Conservation (phyloP, 1,140 invertebrate species). For the Danaus plexippus region DNA sequence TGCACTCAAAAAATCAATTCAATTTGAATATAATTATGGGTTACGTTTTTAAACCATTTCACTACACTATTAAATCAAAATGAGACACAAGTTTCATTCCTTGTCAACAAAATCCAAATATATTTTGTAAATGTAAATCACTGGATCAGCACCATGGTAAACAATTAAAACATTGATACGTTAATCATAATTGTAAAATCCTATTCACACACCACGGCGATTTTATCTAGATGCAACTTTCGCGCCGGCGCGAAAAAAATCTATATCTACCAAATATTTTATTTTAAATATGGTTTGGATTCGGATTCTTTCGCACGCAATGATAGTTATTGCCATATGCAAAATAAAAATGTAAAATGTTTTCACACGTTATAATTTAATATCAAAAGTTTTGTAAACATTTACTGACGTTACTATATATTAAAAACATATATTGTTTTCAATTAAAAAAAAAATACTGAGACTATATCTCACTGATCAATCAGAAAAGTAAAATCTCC, state of each 20-base stretch:
- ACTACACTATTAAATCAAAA: slow-evolving; percentile 2
- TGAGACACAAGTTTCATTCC: slow-evolving; percentile 1
- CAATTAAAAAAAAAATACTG: no score
- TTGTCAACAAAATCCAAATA: no score
- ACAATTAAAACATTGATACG: no score
- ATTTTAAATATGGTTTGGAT: slow-evolving; percentile 18
- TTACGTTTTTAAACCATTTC: slow-evolving; percentile 4
- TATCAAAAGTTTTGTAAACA: no score
- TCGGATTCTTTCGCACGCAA: slow-evolving; percentile 16
- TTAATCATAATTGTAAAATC: background rate
- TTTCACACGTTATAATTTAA: background rate
- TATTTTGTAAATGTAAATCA: no score
- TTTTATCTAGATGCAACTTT: slow-evolving; percentile 10
- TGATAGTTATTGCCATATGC: slow-evolving; percentile 8
- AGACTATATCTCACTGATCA: no score
- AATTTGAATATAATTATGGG: no score
- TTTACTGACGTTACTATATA: no score
- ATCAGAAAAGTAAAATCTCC: no score
- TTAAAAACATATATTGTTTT: no score
- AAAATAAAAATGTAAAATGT: slow-evolving; percentile 12
- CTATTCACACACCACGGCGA: background rate
- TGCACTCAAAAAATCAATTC: no score
- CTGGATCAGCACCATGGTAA: no score
- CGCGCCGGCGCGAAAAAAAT: slow-evolving; percentile 46
- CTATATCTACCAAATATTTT: slow-evolving; percentile 27